Evolutionary conservation across 2,797 vertebrate genomes (phyloP), one percentile per base, ranked within the genome.

Genomic region (Galago senegalensis): DNA sequence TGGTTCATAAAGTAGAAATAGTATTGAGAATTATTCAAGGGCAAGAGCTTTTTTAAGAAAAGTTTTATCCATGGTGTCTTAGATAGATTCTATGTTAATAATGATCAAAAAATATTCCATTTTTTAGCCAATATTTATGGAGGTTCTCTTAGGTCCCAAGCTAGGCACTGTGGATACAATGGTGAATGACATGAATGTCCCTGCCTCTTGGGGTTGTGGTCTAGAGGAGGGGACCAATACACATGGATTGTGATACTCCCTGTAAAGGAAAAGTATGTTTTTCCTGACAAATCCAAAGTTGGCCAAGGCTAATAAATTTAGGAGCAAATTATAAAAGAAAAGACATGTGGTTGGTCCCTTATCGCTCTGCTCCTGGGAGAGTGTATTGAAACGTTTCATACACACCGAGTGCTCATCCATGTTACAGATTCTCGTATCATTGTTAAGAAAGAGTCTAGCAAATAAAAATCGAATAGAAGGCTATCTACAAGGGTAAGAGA

Each of bases 261-360:
- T 83, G 2, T 73, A 61, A 81, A 92, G 46, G 17, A 56, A 87
- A 89, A 40, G 67, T 56, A 17, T 67, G 17, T 61, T 76, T 91
- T 75, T 72, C 34, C 31, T n/a, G 16, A 91, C 89, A 76, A 88
- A 34, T 37, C 34, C 75, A 73, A 63, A 84, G 49, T 87, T 96
- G 21, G 18, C 3, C 5, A 75, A 77, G 9, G 63, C 27, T 87
- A 93, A 92, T 23, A 56, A 14, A 88, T 49, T 53, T 88, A 93
- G 34, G 23, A 69, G 87, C 95, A 89, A 81, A 56, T 94, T 82
- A 79, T 27, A 61, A 93, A 76, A 63, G 18, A 53, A 63, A 88
- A 93, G 65, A 70, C 25, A 58, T 0, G 21, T 34, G 89, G 12
- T 81, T 40, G 40, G 40, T 5, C 17, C 4, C 27, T 89, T 91